Evolutionary conservation across 2,113 vertebrate genomes (phyloP).

Genomic region (Scytalopus superciliaris): DNA sequence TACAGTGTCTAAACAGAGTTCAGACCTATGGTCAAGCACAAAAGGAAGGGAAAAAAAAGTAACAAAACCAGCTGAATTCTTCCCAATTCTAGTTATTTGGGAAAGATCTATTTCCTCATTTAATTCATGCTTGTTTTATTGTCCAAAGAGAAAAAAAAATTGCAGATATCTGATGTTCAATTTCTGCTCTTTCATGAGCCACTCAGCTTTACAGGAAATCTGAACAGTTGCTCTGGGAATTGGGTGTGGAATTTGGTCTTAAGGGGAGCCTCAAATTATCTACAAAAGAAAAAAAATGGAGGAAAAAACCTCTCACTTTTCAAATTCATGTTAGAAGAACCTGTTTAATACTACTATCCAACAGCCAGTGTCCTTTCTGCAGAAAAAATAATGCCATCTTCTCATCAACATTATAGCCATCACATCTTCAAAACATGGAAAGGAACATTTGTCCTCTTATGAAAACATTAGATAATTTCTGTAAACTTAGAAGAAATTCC

Average conservation of each 20-base stretch:
- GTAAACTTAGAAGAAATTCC: constrained; percentile 16
- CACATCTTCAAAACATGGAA: not conserved
- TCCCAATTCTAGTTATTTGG: not conserved
- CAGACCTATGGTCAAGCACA: not conserved
- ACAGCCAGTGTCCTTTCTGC: not conserved
- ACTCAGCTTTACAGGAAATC: not conserved
- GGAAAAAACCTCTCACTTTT: not conserved
- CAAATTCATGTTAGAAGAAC: not conserved
- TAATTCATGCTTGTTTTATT: not conserved
- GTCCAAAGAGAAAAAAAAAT: not conserved
- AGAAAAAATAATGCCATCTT: not conserved
- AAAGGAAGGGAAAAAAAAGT: not conserved
- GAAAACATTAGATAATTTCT: not conserved
- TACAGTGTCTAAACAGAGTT: not conserved
- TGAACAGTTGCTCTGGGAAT: not conserved
- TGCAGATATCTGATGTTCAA: not conserved
- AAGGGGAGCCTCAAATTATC: not conserved
- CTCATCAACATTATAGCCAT: not conserved
- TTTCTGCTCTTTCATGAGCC: not conserved
- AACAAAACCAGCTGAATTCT: not conserved
- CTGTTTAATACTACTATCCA: not conserved
- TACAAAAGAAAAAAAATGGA: not conserved
- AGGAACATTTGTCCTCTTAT: not conserved
- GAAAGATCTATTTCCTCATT: not conserved
- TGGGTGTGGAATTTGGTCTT: not conserved